Evolutionary conservation across 2,888 invertebrate species (phyloP).

Genomic region (Theretra japonica): DNA sequence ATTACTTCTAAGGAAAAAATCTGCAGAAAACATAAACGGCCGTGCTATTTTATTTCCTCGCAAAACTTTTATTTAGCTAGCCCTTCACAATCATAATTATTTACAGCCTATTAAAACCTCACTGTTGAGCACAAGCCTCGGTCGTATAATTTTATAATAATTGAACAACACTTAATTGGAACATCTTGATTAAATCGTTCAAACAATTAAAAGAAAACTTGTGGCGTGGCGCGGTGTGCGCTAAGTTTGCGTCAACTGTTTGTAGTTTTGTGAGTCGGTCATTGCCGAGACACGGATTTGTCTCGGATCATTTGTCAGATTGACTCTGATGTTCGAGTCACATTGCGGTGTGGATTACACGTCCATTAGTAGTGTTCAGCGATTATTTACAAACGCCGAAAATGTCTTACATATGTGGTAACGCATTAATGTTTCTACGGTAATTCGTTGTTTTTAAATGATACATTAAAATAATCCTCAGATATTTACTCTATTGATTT

Average conservation of each 20-base stretch:
- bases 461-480: too few relatives aligned
- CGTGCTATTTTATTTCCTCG: too few relatives aligned
- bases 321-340: slow-evolving; percentile 27
- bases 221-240: not conserved
- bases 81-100: too few relatives aligned
- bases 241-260: not conserved
- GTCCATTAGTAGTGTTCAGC: not conserved
- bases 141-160: too few relatives aligned
- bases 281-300: slow-evolving; percentile 24
- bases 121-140: too few relatives aligned
- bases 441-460: not conserved
- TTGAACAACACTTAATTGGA: too few relatives aligned
- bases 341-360: slow-evolving; percentile 27
- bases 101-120: too few relatives aligned
- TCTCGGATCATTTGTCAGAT: slow-evolving; percentile 31
- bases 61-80: too few relatives aligned
- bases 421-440: not conserved
- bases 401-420: not conserved
- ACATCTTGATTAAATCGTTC: too few relatives aligned
- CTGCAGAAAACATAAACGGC: too few relatives aligned
- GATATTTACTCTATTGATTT: too few relatives aligned
- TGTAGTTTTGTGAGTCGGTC: slow-evolving; percentile 18
- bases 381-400: not conserved
- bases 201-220: not conserved
- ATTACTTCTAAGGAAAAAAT: too few relatives aligned